A percentile compares a stretch with the other conserved stretches of the same genome.
Conservation (phyloP, 2,888 invertebrate genomes). For the Lepidocyrtoides sp. region DNA sequence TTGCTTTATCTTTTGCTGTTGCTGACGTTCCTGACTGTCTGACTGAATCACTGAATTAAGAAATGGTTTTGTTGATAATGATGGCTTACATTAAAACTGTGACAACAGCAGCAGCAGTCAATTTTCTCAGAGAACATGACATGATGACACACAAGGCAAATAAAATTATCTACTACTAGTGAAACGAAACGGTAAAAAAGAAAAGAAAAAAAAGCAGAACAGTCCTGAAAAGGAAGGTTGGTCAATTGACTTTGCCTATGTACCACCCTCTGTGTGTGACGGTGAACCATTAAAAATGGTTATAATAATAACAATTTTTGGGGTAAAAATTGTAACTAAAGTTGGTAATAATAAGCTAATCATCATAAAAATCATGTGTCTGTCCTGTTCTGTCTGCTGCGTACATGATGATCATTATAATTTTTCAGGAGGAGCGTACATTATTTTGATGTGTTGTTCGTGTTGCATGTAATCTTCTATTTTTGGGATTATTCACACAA, state of each 20-base stretch:
- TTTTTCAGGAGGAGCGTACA: background rate
- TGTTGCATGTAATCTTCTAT: constrained; percentile 15
- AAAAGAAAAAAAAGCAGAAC: background rate
- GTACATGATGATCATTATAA: background rate
- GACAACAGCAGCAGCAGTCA: background rate
- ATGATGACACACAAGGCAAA: constrained; percentile 5
- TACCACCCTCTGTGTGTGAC: background rate
- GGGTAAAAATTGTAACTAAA: background rate
- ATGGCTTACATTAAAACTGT: constrained; percentile 12
- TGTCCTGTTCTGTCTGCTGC: too few relatives aligned
- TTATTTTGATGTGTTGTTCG: background rate
- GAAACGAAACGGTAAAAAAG: background rate
- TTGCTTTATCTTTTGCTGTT: background rate
- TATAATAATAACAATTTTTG: background rate
- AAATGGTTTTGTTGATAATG: background rate
- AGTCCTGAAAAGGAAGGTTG: constrained; percentile 17
- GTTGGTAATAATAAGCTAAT: too few relatives aligned
- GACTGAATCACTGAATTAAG: constrained; percentile 6
- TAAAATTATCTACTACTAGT: constrained; percentile 15
- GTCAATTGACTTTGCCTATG: too few relatives aligned
- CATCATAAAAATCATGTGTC: too few relatives aligned
- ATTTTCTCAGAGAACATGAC: background rate
- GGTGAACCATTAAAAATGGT: background rate
- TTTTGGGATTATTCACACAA: constrained; percentile 24
- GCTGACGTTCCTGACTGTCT: too few relatives aligned